Evolutionary conservation across 1,140 invertebrate genomes (phyloP).

Genomic region (Trichomalopsis sarcophagae): DNA sequence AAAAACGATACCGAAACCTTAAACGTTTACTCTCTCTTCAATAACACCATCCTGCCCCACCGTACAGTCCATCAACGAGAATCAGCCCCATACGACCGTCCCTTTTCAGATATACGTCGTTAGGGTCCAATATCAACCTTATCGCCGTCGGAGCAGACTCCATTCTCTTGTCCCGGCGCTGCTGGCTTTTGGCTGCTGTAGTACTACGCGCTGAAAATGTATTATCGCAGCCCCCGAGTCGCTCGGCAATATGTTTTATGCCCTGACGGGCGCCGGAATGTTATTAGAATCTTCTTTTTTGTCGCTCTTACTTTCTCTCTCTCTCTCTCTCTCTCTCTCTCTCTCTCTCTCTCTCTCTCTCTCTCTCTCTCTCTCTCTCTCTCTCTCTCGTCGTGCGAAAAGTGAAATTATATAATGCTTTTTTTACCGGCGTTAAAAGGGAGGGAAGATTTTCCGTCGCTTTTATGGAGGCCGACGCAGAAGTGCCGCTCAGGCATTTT

Average conservation of each 20-base stretch:
- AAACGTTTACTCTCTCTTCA: too few species aligned
- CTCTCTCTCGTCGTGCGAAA: not conserved
- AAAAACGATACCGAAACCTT: too few species aligned
- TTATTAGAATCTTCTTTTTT: conserved; percentile 10
- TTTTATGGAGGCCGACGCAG: not conserved
- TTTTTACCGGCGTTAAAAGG: not conserved
- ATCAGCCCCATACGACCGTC: too few species aligned
- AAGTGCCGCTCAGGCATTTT: not conserved
- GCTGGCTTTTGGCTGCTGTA: too few species aligned
- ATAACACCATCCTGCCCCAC: too few species aligned
- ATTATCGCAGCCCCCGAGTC: not conserved
- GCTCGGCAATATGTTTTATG: conserved; percentile 18
- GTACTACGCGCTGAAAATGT: not conserved
- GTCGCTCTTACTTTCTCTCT: too few species aligned
- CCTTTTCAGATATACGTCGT: too few species aligned
- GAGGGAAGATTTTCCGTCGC: not conserved
- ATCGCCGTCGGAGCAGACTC: too few species aligned
- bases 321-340: not conserved
- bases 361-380: not conserved
- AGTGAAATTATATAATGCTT: not conserved
- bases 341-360: not conserved
- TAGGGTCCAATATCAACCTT: too few species aligned
- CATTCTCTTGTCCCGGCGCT: too few species aligned
- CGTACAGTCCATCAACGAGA: too few species aligned
- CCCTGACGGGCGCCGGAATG: not conserved